Conservation (phyloP, 35 echinoderm and acorn worm species). For the Patiria miniata region DNA sequence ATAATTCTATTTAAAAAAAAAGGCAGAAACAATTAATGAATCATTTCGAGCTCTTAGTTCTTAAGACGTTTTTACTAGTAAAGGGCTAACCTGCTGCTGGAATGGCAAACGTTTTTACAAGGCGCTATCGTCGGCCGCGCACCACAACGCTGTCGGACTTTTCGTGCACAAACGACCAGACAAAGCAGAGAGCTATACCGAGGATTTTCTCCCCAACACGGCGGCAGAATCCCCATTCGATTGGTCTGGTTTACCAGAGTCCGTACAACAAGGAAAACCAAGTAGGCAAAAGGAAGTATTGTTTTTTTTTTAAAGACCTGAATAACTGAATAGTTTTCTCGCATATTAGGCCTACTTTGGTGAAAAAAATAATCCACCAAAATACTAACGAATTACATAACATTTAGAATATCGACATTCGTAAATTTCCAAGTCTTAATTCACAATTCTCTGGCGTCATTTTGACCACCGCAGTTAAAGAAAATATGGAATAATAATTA, state of each 20-base stretch:
- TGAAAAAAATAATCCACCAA: not conserved
- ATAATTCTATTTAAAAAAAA: too few relatives aligned
- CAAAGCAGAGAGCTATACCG: slow-evolving; percentile 16
- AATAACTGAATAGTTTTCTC: not conserved
- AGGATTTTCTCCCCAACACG: slow-evolving; percentile 87
- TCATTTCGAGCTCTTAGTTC: too few relatives aligned
- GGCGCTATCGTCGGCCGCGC: slow-evolving; percentile 61
- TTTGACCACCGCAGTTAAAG: too few relatives aligned
- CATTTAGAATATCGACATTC: too few relatives aligned
- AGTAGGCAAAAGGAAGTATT: slow-evolving; percentile 18
- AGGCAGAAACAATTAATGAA: too few relatives aligned
- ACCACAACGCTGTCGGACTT: slow-evolving; percentile 92
- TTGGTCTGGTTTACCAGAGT: slow-evolving; percentile 87
- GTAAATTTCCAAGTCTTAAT: too few relatives aligned
- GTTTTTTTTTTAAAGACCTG: not conserved
- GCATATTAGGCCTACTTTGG: slow-evolving; percentile 28
- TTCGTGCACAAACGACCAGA: slow-evolving; percentile 29
- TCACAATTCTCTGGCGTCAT: too few relatives aligned
- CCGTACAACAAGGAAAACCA: slow-evolving; percentile 97
- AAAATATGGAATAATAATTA: too few relatives aligned
- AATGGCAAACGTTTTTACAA: slow-evolving; percentile 95
- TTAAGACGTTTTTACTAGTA: too few relatives aligned
- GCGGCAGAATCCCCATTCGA: slow-evolving; percentile 88
- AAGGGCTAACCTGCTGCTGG: not conserved
- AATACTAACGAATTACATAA: too few relatives aligned